Conservation (phyloP, 2,797 vertebrate genomes). For the Scomberomorus guttatus region DNA sequence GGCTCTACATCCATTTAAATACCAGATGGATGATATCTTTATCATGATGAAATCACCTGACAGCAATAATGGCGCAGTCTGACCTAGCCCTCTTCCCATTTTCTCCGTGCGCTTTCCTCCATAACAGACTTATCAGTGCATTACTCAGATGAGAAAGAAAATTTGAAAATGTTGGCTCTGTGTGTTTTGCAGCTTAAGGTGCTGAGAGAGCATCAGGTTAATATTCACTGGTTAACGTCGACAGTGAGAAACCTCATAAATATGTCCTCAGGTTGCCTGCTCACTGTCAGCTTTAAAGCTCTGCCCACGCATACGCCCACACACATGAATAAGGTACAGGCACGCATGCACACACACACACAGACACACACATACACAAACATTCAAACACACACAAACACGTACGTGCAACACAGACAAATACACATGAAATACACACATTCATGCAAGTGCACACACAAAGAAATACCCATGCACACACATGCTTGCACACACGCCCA, state of each 20-base stretch:
- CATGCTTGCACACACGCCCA: conserved; percentile 59
- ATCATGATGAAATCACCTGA: conserved; percentile 65
- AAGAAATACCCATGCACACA: conserved; percentile 38
- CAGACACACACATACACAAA: conserved; percentile 5
- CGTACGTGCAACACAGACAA: conserved; percentile 15
- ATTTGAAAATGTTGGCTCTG: conserved; percentile 57
- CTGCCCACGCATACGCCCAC: conserved; percentile 75
- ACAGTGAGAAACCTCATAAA: conserved; percentile 73
- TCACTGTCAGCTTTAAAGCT: conserved; percentile 75
- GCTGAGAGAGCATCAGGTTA: conserved; percentile 73
- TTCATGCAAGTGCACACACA: conserved; percentile 11
- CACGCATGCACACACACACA: conserved; percentile 24
- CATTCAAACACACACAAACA: conserved; percentile 7
- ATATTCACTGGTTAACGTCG: conserved; percentile 75
- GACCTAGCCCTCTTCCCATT: conserved; percentile 53
- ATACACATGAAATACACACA: conserved; percentile 25
- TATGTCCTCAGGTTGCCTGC: conserved; percentile 77
- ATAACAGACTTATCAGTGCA: conserved; percentile 60
- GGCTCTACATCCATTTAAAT: conserved; percentile 58
- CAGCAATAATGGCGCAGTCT: conserved; percentile 52
- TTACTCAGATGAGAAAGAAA: conserved; percentile 58
- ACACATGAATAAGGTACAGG: conserved; percentile 60
- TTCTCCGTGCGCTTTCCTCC: conserved; percentile 39
- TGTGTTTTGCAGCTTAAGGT: conserved; percentile 66
- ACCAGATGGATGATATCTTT: conserved; percentile 62